A percentile compares a stretch with the other conserved stretches of the same genome.
Evolutionary conservation across 2,888 invertebrate genomes (phyloP).

Genomic region (Baronia brevicornis): DNA sequence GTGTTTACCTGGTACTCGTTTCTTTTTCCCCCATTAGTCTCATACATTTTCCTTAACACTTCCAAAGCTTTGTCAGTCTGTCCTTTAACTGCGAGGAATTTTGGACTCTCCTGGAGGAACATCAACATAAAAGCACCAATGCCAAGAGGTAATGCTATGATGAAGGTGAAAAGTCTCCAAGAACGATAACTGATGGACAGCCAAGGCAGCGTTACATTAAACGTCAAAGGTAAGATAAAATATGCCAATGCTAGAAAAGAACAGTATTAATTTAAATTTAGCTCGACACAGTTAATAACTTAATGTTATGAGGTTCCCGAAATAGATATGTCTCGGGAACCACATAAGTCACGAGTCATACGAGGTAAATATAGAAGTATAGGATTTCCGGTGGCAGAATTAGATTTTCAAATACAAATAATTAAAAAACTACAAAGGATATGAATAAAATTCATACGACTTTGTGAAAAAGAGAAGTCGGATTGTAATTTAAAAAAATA

Average conservation of each 20-base stretch:
- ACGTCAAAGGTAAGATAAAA: conserved; percentile 74
- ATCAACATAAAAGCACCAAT: conserved; percentile 73
- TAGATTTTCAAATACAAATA: no score
- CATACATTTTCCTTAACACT: conserved; percentile 35
- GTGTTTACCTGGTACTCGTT: conserved; percentile 38
- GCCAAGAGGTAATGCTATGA: conserved; percentile 36
- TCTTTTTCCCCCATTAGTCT: conserved; percentile 33
- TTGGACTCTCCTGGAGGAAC: conserved; percentile 83
- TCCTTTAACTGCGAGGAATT: conserved; percentile 79
- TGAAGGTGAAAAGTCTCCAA: conserved; percentile 81
- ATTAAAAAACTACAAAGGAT: no score
- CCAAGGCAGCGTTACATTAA: conserved; percentile 43
- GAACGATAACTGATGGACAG: conserved; percentile 74
- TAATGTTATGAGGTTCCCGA: background rate
- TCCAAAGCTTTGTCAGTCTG: conserved; percentile 70
- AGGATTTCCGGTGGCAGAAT: no score
- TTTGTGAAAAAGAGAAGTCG: no score
- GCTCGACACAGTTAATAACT: background rate
- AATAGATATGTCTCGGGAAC: no score
- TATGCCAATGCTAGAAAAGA: conserved; percentile 74
- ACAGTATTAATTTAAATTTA: background rate
- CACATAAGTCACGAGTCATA: no score
- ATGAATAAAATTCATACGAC: no score
- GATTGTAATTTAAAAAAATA: no score
- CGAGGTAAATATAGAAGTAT: no score